phyloP scores from a whole-genome alignment of 1,140 invertebrate genomes.

The Ceratitis capitata region DNA sequence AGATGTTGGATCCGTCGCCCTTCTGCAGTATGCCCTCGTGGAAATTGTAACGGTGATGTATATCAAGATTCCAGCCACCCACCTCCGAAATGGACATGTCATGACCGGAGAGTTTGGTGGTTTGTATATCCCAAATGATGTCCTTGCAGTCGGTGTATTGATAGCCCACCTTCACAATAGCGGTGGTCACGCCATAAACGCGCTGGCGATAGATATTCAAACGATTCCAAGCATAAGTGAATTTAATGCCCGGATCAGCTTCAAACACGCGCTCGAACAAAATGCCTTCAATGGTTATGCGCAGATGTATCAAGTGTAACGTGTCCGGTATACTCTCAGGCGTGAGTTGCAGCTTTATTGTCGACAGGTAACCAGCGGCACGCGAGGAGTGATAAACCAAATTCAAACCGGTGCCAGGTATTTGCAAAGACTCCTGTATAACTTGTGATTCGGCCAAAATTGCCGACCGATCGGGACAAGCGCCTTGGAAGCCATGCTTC shows the following conservation, averaged over 20 bases:
- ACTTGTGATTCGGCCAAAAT: conserved; percentile 96
- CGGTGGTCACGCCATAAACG: conserved; percentile 90
- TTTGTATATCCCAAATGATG: conserved; percentile 95
- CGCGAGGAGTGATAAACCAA: conserved; percentile 95
- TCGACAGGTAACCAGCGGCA: conserved; percentile 91
- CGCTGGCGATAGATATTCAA: conserved; percentile 96
- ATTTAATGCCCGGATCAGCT: conserved; percentile 94
- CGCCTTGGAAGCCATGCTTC: conserved; percentile 96
- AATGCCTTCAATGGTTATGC: conserved; percentile 94
- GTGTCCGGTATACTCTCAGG: conserved; percentile 83
- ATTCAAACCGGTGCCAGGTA: conserved; percentile 92
- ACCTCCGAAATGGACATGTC: conserved; percentile 97
- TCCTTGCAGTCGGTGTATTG: conserved; percentile 93
- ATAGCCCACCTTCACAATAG: conserved; percentile 94
- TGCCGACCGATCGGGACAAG: conserved; percentile 90
- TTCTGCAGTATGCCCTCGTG: conserved; percentile 97
- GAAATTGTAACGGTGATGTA: conserved; percentile 97
- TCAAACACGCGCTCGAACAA: conserved; percentile 93
- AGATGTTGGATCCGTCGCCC: conserved; percentile 96
- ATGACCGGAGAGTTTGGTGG: conserved; percentile 92
- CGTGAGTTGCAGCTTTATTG: conserved; percentile 93
- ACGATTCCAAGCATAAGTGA: conserved; percentile 96
- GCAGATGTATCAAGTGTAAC: conserved; percentile 85
- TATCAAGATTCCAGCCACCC: conserved; percentile 96
- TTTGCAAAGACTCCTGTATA: conserved; percentile 91